A percentile compares a stretch with the other conserved stretches of the same genome.
These are phyloP conservation scores for Lepus americanus DNA, from an alignment of 2,113 vertebrate species.

Conservation along the genomic window DNA sequence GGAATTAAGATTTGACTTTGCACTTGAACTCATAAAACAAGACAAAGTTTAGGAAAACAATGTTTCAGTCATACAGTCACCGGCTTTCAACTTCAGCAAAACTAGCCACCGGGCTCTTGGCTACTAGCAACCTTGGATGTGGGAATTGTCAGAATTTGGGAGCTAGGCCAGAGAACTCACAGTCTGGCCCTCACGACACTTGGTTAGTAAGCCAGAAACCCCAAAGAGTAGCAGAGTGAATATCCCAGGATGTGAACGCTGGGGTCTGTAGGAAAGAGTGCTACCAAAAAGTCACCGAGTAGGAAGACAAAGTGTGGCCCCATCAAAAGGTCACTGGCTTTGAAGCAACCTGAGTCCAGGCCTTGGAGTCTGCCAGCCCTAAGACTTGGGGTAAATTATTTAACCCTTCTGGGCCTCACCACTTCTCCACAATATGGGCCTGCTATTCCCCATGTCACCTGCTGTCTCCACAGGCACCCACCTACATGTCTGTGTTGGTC, in stretches of 20 bases:
- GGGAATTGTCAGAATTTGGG: neutral
- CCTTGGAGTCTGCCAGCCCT: neutral
- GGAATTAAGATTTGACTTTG: slow-evolving; percentile 24
- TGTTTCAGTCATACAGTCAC: slow-evolving; percentile 2
- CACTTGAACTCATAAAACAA: slow-evolving; percentile 60
- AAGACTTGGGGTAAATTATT: neutral
- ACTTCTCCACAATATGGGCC: neutral
- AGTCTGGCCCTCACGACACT: too few species aligned
- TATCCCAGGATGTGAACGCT: neutral
- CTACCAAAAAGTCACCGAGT: neutral
- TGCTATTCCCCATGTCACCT: neutral
- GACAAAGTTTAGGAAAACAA: slow-evolving; percentile 53
- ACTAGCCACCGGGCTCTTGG: slow-evolving; percentile 26
- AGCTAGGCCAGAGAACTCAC: neutral
- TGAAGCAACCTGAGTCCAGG: neutral
- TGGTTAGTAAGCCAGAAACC: neutral
- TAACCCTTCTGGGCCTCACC: neutral
- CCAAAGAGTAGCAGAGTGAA: neutral
- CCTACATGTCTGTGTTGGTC: neutral
- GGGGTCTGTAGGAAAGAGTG: neutral
- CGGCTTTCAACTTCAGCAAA: slow-evolving; percentile 40
- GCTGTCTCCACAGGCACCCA: neutral
- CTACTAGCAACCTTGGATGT: slow-evolving; percentile 25
- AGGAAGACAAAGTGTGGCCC: neutral
- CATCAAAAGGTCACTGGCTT: neutral